Conservation (phyloP, 2,888 invertebrate species). For the Netelia fuscicornis region DNA sequence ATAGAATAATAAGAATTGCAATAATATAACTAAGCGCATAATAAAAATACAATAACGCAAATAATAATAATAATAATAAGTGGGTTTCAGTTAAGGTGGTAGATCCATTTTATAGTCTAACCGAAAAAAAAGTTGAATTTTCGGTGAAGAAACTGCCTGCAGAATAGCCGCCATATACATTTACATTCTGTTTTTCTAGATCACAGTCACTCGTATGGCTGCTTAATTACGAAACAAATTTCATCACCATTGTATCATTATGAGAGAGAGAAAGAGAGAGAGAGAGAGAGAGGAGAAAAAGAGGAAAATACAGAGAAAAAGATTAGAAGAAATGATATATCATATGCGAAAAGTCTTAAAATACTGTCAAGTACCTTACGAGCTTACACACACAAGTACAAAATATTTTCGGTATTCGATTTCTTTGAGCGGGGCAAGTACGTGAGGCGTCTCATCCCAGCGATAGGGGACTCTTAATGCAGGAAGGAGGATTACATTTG, state of each 20-base stretch:
- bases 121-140: conserved; percentile 46
- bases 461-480: conserved; percentile 71
- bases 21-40: conserved; percentile 70
- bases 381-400: conserved; percentile 77
- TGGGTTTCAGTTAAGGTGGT: conserved; percentile 46
- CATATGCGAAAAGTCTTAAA: conserved; percentile 77
- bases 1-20: conserved; percentile 77
- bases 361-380: conserved; percentile 80
- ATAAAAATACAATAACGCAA: conserved; percentile 74
- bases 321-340: conserved; percentile 18
- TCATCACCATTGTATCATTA: conserved; percentile 74
- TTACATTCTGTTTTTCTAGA: conserved; percentile 80
- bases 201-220: conserved; percentile 82
- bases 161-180: conserved; percentile 79
- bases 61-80: conserved; percentile 62
- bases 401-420: conserved; percentile 76
- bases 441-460: conserved; percentile 71
- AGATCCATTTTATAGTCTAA: conserved; percentile 23
- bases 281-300: conserved; percentile 65
- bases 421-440: conserved; percentile 78
- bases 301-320: conserved; percentile 39
- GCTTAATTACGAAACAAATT: conserved; percentile 78
- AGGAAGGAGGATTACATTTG: conserved; percentile 47
- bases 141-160: conserved; percentile 78
- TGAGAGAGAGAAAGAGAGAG: conserved; percentile 43